Percentiles rank a stretch among this genome's conserved stretches.
These are phyloP conservation scores for Drosophila kikkawai DNA, from an alignment of 1,140 invertebrate species.

Conservation along the genomic window DNA sequence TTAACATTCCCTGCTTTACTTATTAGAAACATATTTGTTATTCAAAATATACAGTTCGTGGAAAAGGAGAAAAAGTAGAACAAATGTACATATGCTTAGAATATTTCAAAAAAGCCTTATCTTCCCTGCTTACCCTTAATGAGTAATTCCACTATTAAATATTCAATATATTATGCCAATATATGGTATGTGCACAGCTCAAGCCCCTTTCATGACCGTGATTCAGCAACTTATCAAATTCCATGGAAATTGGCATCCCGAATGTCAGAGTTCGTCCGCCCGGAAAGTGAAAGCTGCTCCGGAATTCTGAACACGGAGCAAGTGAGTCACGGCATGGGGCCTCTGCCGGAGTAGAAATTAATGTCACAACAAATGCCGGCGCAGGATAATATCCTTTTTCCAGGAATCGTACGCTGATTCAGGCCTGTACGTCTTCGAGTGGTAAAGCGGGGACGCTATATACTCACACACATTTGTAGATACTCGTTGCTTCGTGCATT, in stretches of 20 bases:
- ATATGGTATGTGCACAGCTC: too few relatives aligned
- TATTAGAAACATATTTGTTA: neutral
- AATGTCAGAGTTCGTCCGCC: constrained; percentile 69
- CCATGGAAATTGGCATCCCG: constrained; percentile 51
- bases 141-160: constrained; percentile 7
- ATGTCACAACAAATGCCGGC: constrained; percentile 78
- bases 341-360: constrained; percentile 30
- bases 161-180: constrained; percentile 5
- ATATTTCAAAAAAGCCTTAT: neutral
- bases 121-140: neutral
- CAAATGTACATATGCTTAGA: neutral
- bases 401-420: constrained; percentile 73
- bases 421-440: constrained; percentile 23
- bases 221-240: constrained; percentile 57
- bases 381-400: constrained; percentile 81
- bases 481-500: constrained; percentile 21
- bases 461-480: constrained; percentile 1
- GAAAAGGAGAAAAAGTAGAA: neutral
- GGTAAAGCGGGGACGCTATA: neutral
- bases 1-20: neutral
- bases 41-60: neutral
- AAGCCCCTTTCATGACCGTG: constrained; percentile 4
- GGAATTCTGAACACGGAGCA: constrained; percentile 32
- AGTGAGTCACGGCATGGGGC: constrained; percentile 62
- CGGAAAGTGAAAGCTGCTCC: constrained; percentile 63